Evolutionary conservation across 1,140 invertebrate genomes (phyloP).

Genomic region (Cryptotermes secundus): DNA sequence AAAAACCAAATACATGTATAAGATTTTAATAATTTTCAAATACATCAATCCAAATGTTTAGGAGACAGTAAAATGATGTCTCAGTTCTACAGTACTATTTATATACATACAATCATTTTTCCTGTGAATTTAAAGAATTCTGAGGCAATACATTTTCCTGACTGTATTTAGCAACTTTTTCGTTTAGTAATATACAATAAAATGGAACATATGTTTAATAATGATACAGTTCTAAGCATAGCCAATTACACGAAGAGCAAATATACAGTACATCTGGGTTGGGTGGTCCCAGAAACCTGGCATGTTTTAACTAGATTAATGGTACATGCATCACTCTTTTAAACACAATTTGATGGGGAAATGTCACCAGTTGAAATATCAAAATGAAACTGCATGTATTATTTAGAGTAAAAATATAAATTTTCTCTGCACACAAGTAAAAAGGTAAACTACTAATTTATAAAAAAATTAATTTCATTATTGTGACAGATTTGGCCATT

Average conservation of each 20-base stretch:
- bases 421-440: neutral
- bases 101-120: neutral
- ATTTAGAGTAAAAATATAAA: neutral
- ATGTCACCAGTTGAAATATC: neutral
- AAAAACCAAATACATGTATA: neutral
- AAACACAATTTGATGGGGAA: neutral
- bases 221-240: neutral
- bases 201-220: neutral
- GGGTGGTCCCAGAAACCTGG: neutral
- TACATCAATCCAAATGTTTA: neutral
- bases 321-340: neutral
- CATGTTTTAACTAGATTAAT: neutral
- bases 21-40: neutral
- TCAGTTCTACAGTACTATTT: neutral
- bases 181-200: neutral
- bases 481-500: too few relatives aligned
- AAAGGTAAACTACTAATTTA: neutral
- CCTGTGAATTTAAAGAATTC: slow-evolving; percentile 13
- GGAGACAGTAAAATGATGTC: neutral
- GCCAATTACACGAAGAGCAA: neutral
- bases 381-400: neutral
- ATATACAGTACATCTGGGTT: neutral
- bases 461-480: neutral
- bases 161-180: neutral
- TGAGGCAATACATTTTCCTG: neutral